Conservation (phyloP, 2,797 vertebrate genomes). For the Onychomys torridus region DNA sequence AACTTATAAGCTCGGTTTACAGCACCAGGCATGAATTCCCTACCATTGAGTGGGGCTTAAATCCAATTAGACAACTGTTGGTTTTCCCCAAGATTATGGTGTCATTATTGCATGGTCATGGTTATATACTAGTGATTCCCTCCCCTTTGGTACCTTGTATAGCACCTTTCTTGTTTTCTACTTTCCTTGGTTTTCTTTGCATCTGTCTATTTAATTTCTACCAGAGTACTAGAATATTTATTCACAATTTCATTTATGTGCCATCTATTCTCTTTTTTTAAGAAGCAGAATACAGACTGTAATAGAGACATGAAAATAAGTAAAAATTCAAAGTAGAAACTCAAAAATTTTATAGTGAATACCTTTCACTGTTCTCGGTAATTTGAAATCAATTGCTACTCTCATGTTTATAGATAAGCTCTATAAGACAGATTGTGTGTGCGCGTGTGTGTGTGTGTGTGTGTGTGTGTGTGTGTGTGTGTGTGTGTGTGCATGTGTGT, state of each 20-base stretch:
- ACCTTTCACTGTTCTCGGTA: no score
- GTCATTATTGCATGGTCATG: no score
- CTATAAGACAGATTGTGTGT: background rate
- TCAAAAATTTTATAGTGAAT: background rate
- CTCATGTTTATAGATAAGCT: background rate
- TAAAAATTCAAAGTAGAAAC: background rate
- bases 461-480: background rate
- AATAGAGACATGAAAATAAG: background rate
- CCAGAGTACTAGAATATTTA: background rate
- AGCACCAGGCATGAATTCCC: background rate
- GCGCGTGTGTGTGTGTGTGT: no score
- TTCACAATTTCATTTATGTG: background rate
- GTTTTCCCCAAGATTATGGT: background rate
- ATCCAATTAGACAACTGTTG: background rate
- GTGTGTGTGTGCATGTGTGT: background rate
- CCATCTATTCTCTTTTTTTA: background rate
- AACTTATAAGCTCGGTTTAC: background rate
- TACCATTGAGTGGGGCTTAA: background rate
- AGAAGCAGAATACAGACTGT: background rate
- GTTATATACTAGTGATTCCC: background rate
- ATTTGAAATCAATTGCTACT: background rate
- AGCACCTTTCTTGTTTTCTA: background rate
- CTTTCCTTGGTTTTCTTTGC: background rate
- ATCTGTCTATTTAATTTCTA: conserved; percentile 15
- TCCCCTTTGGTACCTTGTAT: no score